phyloP scores from a whole-genome alignment of 2,888 invertebrate genomes.

The Scaptomyza caliginosa region DNA sequence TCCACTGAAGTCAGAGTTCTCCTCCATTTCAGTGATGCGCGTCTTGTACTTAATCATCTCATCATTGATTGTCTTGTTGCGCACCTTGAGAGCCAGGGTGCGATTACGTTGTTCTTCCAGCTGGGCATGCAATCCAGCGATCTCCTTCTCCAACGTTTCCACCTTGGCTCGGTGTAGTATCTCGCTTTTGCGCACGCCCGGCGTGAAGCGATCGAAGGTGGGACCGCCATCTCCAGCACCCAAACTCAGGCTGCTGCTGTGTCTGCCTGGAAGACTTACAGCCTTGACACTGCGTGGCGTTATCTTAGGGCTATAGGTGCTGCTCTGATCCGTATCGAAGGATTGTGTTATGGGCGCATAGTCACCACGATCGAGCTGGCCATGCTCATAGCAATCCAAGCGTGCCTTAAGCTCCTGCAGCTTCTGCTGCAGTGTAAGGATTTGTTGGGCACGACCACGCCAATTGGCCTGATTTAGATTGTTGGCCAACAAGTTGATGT shows the following conservation, averaged over 20 bases:
- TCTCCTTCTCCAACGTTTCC: slow-evolving; percentile 87
- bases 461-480: slow-evolving; percentile 87
- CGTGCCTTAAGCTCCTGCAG: slow-evolving; percentile 88
- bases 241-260: slow-evolving; percentile 16
- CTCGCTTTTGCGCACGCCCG: slow-evolving; percentile 86
- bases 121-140: slow-evolving; percentile 85
- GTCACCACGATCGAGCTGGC: slow-evolving; percentile 51
- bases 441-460: slow-evolving; percentile 92
- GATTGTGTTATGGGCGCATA: slow-evolving; percentile 55
- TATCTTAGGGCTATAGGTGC: slow-evolving; percentile 1
- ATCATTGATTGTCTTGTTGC: slow-evolving; percentile 88
- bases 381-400: slow-evolving; percentile 78
- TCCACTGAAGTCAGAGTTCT: slow-evolving; percentile 88
- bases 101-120: slow-evolving; percentile 87
- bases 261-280: slow-evolving; percentile 30
- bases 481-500: slow-evolving; percentile 86
- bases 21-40: slow-evolving; percentile 86
- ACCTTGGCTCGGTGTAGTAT: slow-evolving; percentile 85
- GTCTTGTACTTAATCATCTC: slow-evolving; percentile 86
- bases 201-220: slow-evolving; percentile 70
- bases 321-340: slow-evolving; percentile 37
- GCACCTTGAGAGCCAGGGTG: slow-evolving; percentile 88
- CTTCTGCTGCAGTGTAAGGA: slow-evolving; percentile 88
- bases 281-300: slow-evolving; percentile 24
- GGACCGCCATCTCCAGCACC: slow-evolving; percentile 41